phyloP scores from a whole-genome alignment of 2,113 vertebrate genomes.

The Euleptes europaea region DNA sequence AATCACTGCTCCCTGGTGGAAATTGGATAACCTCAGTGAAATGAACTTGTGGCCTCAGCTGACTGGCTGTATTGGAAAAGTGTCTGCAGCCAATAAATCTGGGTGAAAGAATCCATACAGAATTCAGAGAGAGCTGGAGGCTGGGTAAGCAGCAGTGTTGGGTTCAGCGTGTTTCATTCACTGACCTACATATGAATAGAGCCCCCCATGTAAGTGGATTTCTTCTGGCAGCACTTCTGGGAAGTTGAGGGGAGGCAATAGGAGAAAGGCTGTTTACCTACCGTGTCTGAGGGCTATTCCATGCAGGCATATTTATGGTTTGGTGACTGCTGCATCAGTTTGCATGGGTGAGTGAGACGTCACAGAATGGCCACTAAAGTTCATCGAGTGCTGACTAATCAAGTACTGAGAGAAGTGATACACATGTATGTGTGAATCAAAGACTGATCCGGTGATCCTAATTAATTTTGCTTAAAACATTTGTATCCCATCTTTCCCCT shows the following conservation, averaged over 20 bases:
- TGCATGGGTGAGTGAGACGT: background rate
- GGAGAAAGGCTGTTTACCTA: background rate
- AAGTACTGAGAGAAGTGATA: background rate
- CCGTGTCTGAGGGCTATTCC: background rate
- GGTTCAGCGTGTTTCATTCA: background rate
- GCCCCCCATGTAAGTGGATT: background rate
- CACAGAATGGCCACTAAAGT: background rate
- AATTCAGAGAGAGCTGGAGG: constrained; percentile 5
- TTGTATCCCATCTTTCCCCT: too few species aligned
- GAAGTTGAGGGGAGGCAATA: background rate
- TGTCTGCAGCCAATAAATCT: rapidly evolving
- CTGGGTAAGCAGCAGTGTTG: background rate
- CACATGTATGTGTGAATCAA: background rate
- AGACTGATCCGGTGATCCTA: background rate
- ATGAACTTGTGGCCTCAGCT: background rate
- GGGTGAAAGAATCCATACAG: background rate
- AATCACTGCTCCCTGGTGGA: background rate
- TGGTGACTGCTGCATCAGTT: background rate
- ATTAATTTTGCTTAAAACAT: too few species aligned
- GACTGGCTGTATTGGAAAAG: constrained; percentile 12
- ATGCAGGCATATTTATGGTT: background rate
- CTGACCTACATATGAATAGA: background rate
- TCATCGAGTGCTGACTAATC: background rate
- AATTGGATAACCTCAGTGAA: background rate
- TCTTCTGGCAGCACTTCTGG: background rate